phyloP scores from a whole-genome alignment of 2,888 invertebrate species.

The Brenthis hecate region DNA sequence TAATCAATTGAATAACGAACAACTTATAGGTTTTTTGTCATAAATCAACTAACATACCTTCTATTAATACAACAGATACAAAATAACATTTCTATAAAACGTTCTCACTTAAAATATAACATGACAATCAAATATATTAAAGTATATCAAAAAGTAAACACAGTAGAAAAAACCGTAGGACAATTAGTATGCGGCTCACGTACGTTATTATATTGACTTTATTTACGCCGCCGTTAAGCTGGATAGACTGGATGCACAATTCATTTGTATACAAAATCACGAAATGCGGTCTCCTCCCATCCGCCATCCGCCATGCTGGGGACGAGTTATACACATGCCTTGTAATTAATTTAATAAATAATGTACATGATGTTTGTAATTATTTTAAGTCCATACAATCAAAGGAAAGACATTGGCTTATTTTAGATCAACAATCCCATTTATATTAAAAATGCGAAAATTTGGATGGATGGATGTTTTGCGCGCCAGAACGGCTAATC shows the following conservation, averaged over 20 bases:
- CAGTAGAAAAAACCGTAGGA: not conserved
- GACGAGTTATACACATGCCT: not conserved
- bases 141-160: conserved; percentile 4
- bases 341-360: not conserved
- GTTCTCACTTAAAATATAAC: too few relatives aligned
- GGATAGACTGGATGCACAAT: conserved; percentile 21
- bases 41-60: too few relatives aligned
- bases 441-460: too few relatives aligned
- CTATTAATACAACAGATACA: too few relatives aligned
- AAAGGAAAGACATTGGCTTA: too few relatives aligned
- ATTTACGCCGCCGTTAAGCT: conserved; percentile 29
- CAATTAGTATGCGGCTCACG: conserved; percentile 37
- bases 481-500: too few relatives aligned
- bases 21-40: too few relatives aligned
- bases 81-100: too few relatives aligned
- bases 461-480: too few relatives aligned
- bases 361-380: not conserved
- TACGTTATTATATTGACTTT: conserved; percentile 37
- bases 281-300: conserved; percentile 17
- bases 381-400: too few relatives aligned
- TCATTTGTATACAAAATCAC: conserved; percentile 33
- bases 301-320: not conserved
- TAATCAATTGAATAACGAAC: too few relatives aligned
- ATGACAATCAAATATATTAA: not conserved
- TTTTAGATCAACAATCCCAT: too few relatives aligned